Evolutionary conservation across 2,113 vertebrate species (phyloP).

Genomic region (Turnix velox): DNA sequence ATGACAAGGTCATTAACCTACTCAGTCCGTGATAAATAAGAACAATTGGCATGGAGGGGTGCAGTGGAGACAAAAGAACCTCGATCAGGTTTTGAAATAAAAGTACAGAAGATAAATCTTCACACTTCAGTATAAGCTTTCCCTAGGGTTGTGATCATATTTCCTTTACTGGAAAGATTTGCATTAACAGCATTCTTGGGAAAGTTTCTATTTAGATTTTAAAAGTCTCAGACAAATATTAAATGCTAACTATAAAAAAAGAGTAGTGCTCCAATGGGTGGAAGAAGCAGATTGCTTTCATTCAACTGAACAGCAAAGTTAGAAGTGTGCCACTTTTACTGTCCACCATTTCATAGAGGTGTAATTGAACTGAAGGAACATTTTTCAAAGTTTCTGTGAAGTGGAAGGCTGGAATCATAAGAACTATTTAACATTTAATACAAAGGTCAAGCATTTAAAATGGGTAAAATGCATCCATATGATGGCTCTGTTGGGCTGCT

Average conservation of each 20-base stretch:
- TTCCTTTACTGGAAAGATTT: background rate
- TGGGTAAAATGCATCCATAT: background rate
- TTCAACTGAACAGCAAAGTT: background rate
- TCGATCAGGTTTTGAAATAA: background rate
- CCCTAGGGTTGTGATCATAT: background rate
- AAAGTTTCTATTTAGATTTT: background rate
- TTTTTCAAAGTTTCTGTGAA: background rate
- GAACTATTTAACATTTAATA: background rate
- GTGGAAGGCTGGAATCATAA: background rate
- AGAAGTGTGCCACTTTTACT: background rate
- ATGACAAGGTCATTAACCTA: conserved; percentile 4
- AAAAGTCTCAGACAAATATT: background rate
- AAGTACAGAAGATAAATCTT: background rate
- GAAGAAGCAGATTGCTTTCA: background rate
- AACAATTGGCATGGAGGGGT: background rate
- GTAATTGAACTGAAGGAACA: background rate
- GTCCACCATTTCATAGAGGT: background rate
- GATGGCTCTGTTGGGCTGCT: background rate
- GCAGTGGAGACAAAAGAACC: background rate
- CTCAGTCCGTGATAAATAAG: background rate
- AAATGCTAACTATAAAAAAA: background rate
- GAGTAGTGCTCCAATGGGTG: background rate
- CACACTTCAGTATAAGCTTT: background rate
- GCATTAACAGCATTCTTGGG: background rate
- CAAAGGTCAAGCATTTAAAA: background rate